Percentiles rank a stretch among this genome's conserved stretches.
phyloP scores from a whole-genome alignment of 2,888 invertebrate genomes.

The Drosophila anomelani region DNA sequence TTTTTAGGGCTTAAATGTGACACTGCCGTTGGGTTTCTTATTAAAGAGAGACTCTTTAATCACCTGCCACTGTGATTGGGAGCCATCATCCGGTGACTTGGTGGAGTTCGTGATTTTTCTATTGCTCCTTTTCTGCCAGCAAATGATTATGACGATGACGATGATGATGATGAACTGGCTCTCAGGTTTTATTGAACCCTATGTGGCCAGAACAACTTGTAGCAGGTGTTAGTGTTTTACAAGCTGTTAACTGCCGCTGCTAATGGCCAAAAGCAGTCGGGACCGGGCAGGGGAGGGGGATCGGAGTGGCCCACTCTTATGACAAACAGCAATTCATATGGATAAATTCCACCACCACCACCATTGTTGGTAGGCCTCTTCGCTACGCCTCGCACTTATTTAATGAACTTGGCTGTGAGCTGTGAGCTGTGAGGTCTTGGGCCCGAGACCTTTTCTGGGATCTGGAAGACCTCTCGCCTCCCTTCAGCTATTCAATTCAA shows the following conservation, averaged over 20 bases:
- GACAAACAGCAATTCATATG: slow-evolving; percentile 39
- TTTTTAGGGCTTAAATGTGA: slow-evolving; percentile 1
- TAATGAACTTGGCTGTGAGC: slow-evolving; percentile 43
- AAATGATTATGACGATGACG: slow-evolving; percentile 6
- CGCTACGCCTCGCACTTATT: slow-evolving; percentile 54
- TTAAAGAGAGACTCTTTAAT: slow-evolving; percentile 9
- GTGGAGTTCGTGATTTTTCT: slow-evolving; percentile 64
- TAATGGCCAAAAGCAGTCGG: slow-evolving; percentile 57
- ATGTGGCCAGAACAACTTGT: slow-evolving; percentile 51
- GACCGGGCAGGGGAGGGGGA: not conserved
- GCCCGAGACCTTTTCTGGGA: slow-evolving; percentile 3
- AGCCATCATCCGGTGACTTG: slow-evolving; percentile 1
- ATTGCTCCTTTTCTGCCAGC: slow-evolving; percentile 68
- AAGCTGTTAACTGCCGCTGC: slow-evolving; percentile 76
- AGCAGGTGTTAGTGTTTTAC: slow-evolving; percentile 77
- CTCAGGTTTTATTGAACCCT: slow-evolving; percentile 74
- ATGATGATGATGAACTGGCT: slow-evolving; percentile 39
- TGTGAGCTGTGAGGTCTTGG: slow-evolving; percentile 8
- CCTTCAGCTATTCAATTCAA: slow-evolving; percentile 52
- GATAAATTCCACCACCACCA: slow-evolving; percentile 33
- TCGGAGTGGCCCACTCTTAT: slow-evolving; percentile 21
- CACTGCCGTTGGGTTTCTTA: not conserved
- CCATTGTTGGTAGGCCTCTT: slow-evolving; percentile 25
- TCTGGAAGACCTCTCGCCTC: not conserved
- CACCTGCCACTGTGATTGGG: slow-evolving; percentile 50